A percentile compares a stretch with the other conserved stretches of the same genome.
Evolutionary conservation across 1,140 invertebrate genomes (phyloP).

Genomic region (Drosophila mauritiana): DNA sequence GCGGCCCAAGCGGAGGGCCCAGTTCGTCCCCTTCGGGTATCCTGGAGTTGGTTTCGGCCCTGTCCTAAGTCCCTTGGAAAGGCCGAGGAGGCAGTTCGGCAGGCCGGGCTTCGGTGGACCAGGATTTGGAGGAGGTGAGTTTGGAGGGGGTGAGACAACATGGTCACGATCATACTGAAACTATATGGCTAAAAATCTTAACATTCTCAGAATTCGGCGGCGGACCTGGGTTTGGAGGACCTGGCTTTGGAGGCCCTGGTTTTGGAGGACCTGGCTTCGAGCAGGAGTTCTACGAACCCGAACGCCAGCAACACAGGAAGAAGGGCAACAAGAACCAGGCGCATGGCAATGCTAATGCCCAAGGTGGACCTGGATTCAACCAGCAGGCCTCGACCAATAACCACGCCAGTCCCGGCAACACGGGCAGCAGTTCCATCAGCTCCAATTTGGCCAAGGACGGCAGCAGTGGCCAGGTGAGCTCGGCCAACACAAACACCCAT

Average conservation of each 20-base stretch:
- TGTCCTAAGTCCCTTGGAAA: conserved; percentile 21
- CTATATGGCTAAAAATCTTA: no score
- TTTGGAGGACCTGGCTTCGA: not conserved
- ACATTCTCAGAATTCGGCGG: conserved; percentile 16
- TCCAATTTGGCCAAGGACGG: conserved; percentile 78
- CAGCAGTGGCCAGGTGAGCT: conserved; percentile 76
- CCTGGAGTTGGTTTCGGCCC: conserved; percentile 43
- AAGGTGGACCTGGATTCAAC: conserved; percentile 61
- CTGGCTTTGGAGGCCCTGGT: conserved; percentile 1
- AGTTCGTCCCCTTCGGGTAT: conserved; percentile 70
- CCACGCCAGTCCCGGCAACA: conserved; percentile 49
- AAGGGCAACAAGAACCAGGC: conserved; percentile 38
- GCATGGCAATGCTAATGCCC: conserved; percentile 61
- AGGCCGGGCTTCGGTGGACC: conserved; percentile 1
- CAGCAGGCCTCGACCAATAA: conserved; percentile 83
- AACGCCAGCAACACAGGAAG: conserved; percentile 25
- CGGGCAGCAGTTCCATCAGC: conserved; percentile 74
- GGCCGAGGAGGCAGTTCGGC: conserved; percentile 58
- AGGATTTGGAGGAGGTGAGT: conserved; percentile 20
- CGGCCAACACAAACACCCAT: conserved; percentile 73
- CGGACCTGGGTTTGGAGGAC: conserved; percentile 8
- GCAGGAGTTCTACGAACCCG: conserved; percentile 12
- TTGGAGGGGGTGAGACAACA: no score
- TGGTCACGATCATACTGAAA: no score
- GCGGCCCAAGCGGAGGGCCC: conserved; percentile 68